Evolutionary conservation across 2,888 invertebrate genomes (phyloP).

Genomic region (Drosophila subquinaria): DNA sequence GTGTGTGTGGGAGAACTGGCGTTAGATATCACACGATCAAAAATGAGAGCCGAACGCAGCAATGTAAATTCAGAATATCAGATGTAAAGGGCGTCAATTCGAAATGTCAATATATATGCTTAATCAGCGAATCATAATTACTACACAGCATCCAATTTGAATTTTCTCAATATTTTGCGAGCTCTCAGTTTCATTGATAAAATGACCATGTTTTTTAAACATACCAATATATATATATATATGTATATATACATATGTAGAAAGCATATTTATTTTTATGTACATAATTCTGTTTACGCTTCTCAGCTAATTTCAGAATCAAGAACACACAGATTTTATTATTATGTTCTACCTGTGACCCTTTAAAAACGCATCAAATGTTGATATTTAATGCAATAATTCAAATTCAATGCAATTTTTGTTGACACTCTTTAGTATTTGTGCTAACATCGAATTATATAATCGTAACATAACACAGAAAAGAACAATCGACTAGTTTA

Average conservation of each 20-base stretch:
- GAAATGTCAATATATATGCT: not conserved
- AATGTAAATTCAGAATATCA: slow-evolving; percentile 14
- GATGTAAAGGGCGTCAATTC: slow-evolving; percentile 32
- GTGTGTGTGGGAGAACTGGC: slow-evolving; percentile 25
- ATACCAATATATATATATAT: slow-evolving; percentile 12
- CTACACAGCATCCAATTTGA: not conserved
- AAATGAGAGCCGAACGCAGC: slow-evolving; percentile 12
- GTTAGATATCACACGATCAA: slow-evolving; percentile 48
- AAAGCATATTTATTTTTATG: slow-evolving; percentile 16
- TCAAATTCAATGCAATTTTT: slow-evolving; percentile 20
- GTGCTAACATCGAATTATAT: slow-evolving; percentile 59
- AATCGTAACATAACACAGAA: slow-evolving; percentile 52
- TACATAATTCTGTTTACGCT: slow-evolving; percentile 46
- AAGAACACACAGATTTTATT: slow-evolving; percentile 18
- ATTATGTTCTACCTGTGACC: slow-evolving; percentile 6
- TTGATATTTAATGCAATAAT: not conserved
- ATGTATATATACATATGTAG: slow-evolving; percentile 3
- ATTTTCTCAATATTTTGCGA: not conserved
- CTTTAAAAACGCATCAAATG: slow-evolving; percentile 27
- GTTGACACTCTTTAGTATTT: slow-evolving; percentile 48
- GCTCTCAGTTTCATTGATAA: slow-evolving; percentile 68
- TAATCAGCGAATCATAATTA: not conserved
- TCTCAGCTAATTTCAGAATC: slow-evolving; percentile 35
- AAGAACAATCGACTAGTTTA: slow-evolving; percentile 57
- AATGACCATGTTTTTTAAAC: slow-evolving; percentile 59